These are phyloP conservation scores for Octomys mimax DNA, from an alignment of 2,797 vertebrate genomes.

Conservation along the genomic window DNA sequence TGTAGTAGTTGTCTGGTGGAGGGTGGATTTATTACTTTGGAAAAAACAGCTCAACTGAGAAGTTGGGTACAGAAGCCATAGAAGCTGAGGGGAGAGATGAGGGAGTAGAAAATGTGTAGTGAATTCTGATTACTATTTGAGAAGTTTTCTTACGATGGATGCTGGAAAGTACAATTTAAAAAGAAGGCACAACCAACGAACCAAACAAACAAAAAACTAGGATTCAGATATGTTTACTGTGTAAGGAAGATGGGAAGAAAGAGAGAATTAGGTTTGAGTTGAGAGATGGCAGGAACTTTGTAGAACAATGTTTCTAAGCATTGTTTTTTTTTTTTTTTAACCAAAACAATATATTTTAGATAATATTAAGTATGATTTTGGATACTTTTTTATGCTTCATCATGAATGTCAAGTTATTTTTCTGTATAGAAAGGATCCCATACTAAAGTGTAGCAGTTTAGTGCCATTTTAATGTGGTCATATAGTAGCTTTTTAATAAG, in stretches of 20 bases:
- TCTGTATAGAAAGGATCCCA: background rate
- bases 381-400: constrained; percentile 43
- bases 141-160: background rate
- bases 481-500: background rate
- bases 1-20: constrained; percentile 17
- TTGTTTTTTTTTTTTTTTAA: background rate
- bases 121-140: background rate
- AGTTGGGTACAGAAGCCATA: constrained; percentile 2
- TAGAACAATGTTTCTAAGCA: background rate
- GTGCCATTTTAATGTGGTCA: constrained; percentile 13
- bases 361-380: constrained; percentile 37
- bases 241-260: constrained; percentile 37
- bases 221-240: constrained; percentile 38
- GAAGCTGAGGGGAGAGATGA: background rate
- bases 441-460: constrained; percentile 33
- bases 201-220: background rate
- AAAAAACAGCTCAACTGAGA: constrained; percentile 34
- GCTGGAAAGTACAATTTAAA: background rate
- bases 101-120: background rate
- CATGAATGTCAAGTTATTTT: constrained; percentile 27
- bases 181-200: background rate
- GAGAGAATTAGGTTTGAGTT: constrained; percentile 13
- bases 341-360: constrained; percentile 30
- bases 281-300: background rate
- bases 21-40: background rate